A percentile compares a stretch with the other conserved stretches of the same genome.
phyloP scores from a whole-genome alignment of 2,797 vertebrate genomes.

The Propithecus perrieri region DNA sequence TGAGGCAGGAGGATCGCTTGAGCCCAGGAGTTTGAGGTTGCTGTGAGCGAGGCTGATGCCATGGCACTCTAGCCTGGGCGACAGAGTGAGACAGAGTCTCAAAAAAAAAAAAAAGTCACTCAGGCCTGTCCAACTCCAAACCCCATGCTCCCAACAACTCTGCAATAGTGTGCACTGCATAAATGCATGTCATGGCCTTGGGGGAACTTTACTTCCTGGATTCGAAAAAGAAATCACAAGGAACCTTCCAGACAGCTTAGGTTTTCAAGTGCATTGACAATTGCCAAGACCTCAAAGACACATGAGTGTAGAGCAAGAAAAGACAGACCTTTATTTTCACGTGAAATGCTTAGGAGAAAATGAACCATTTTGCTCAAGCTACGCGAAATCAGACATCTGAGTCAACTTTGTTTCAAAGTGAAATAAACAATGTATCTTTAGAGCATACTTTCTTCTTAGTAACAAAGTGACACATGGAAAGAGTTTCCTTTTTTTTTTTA shows the following conservation, averaged over 20 bases:
- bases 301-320: neutral
- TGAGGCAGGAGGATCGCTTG: too few species aligned
- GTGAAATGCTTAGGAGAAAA: neutral
- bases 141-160: neutral
- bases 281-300: neutral
- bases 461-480: constrained; percentile 39
- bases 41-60: too few species aligned
- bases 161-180: neutral
- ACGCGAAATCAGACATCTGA: neutral
- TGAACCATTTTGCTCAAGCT: neutral
- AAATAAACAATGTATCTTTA: constrained; percentile 64
- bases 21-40: too few species aligned
- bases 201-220: neutral
- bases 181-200: neutral
- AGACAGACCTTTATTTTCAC: neutral
- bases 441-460: neutral
- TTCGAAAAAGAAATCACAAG: neutral
- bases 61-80: too few species aligned
- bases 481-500: constrained; percentile 2
- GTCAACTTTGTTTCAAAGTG: constrained; percentile 52
- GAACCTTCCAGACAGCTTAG: neutral
- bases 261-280: neutral
- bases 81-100: too few species aligned
- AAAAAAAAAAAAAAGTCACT: too few species aligned
- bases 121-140: neutral